phyloP scores from a whole-genome alignment of 2,888 invertebrate species.

The Eutolmus rufibarbis region DNA sequence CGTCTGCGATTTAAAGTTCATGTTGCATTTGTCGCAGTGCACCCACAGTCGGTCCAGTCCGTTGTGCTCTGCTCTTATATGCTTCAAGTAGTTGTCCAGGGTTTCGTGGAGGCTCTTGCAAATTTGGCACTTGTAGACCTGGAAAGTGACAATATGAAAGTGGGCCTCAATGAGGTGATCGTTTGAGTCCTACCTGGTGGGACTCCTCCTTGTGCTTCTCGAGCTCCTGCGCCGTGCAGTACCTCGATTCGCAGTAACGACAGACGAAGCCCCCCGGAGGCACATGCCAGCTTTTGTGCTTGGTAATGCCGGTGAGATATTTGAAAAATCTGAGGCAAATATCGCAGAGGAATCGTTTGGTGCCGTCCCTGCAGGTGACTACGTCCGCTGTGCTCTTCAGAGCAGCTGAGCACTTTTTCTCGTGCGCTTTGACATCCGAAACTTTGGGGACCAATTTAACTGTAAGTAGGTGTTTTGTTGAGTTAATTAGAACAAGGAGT shows the following conservation, averaged over 20 bases:
- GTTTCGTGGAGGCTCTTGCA: constrained; percentile 57
- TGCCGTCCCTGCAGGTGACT: constrained; percentile 4
- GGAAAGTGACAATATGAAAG: neutral
- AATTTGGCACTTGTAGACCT: constrained; percentile 57
- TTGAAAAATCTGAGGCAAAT: constrained; percentile 19
- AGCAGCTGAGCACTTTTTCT: neutral
- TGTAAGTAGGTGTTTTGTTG: neutral
- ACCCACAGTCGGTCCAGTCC: constrained; percentile 59
- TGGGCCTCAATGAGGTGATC: neutral
- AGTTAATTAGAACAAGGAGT: neutral
- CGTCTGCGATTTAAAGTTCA: constrained; percentile 61
- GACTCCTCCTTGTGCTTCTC: constrained; percentile 55
- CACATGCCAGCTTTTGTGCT: constrained; percentile 61
- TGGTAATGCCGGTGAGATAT: constrained; percentile 44
- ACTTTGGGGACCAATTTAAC: neutral
- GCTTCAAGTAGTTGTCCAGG: constrained; percentile 58
- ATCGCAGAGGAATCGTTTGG: constrained; percentile 3
- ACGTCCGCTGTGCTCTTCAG: neutral
- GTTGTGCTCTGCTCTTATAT: constrained; percentile 60
- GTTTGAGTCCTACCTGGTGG: constrained; percentile 50
- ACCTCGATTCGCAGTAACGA: constrained; percentile 58
- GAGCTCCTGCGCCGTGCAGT: constrained; percentile 55
- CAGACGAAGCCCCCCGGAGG: constrained; percentile 61
- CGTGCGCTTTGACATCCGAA: neutral
- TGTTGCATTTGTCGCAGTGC: constrained; percentile 63